Base-by-base conservation (phyloP, 30 jellyfish, hydroid and myxozoan genomes). In the Pelagia noctiluca region DNA sequence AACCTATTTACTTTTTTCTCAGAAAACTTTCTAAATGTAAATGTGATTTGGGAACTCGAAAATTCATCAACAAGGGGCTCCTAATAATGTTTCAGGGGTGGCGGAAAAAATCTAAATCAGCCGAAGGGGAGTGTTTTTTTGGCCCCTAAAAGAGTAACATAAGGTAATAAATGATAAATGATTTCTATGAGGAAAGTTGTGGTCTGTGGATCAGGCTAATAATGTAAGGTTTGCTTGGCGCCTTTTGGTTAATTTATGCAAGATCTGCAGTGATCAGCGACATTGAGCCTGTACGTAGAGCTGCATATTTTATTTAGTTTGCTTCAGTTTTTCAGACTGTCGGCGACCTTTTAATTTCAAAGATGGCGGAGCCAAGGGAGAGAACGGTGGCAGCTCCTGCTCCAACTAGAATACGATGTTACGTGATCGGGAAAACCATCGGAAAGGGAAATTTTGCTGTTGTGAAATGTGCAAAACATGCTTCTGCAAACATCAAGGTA, bases 361-460 rank as follows among this genome's bases (percentile, higher is more conserved):
- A 75, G 96, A 86, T 86, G 96, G 96, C 96, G 90, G 96, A 86
- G 78, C 37, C 61, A 24, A 75, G 37, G 77, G 84, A 71, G 79
- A 63, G 88, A 62, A 50, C 77, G 21, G 75, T 69, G 49, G 35
- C 96, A 52, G 32, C 88, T 71, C 89, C 85, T 71, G 83, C 96
- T 49, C 96, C 96, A 25, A 79, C 92, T 8, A 85, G 82, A 85
- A 85, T 91, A 36, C 93, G 97, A 13, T 84, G 86, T 33, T 94
- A 94, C 28, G 78, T 83, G 30, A 67, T 94, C 11, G 99, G 91
- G 63, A 87, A 83, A 78, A 86, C 99, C 1, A 88, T 94, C 29
- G 99, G 99, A 13, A 94, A 88, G 53, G 99, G 99, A 71, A 88
- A 88, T 66, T 94, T 88, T 84, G 99, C 97, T 46, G 99, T 94